Evolutionary conservation across 2,888 invertebrate genomes (phyloP), one percentile per base, ranked within the genome.

Genomic region (Chalcosyrphus nemorum): DNA sequence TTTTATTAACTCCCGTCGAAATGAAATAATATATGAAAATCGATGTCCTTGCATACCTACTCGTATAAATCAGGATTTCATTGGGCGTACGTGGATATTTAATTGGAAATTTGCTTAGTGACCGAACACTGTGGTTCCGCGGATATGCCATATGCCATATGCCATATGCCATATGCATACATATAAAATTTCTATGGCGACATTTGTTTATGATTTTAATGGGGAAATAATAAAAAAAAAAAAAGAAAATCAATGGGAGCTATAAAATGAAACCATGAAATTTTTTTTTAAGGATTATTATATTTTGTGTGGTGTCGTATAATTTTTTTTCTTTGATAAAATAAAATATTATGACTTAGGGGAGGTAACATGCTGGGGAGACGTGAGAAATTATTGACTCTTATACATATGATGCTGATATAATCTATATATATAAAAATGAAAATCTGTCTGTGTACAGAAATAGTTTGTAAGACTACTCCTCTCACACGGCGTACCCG

Each of bases 21-120:
- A 24, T 35, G 21, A 50, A 27, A 43, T 38, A 61, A 78, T 50
- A 65, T 65, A 38, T 27, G 59, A 47, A 74, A 72, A 68, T 80
- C 72, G 80, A 80, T 74, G 61, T 59, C 19, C 11, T 24, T 54
- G 45, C 66, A 81, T 56, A n/a, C n/a, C n/a, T n/a, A n/a, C n/a
- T n/a, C n/a, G n/a, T n/a, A 81, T 68, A 81, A 74, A 81, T 81
- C 61, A 61, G 74, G 56, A 61, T 74, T 81, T 74, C 54, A 81
- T 81, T 80, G 80, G 66, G 66, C 54, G 61, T 61, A 29, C 59
- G 63, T 47, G 68, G 68, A 56, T 74, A 27, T 81, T 74, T 74
- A 74, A 81, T 81, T 74, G 80, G 38, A 74, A 61, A 68, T 74
- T 74, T 61, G 68, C 68, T 68, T 38, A 47, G 13, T 68, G 50